Conservation (phyloP, 2,888 invertebrate genomes). For the Brachynemurus nebulosus region DNA sequence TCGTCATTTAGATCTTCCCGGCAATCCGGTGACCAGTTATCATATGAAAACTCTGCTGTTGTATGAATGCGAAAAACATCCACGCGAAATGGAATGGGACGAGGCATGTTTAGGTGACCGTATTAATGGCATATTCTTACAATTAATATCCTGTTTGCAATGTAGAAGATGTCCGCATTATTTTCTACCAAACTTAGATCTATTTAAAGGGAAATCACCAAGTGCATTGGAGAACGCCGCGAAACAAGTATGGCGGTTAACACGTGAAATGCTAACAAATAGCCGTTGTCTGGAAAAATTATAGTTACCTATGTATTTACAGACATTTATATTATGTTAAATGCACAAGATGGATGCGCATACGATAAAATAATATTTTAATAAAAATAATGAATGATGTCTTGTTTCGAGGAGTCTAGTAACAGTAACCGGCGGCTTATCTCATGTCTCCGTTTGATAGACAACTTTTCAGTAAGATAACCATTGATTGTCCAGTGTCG, state of each 20-base stretch:
- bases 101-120: slow-evolving; percentile 81
- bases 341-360: too few relatives aligned
- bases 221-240: slow-evolving; percentile 84
- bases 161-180: slow-evolving; percentile 91
- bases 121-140: slow-evolving; percentile 85
- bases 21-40: slow-evolving; percentile 80
- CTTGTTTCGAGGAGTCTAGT: too few relatives aligned
- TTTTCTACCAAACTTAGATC: slow-evolving; percentile 82
- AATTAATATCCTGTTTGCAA: slow-evolving; percentile 91
- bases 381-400: too few relatives aligned
- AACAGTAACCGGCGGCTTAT: too few relatives aligned
- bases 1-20: slow-evolving; percentile 73
- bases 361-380: too few relatives aligned
- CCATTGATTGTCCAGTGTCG: too few relatives aligned
- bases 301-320: slow-evolving; percentile 34
- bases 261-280: slow-evolving; percentile 82
- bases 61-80: slow-evolving; percentile 95
- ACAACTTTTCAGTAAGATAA: too few relatives aligned
- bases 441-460: too few relatives aligned
- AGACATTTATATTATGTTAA: too few relatives aligned
- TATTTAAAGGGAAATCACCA: slow-evolving; percentile 85
- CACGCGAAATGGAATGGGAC: slow-evolving; percentile 87
- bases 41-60: slow-evolving; percentile 80
- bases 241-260: slow-evolving; percentile 85
- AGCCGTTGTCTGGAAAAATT: slow-evolving; percentile 82